Evolutionary conservation across 2,888 invertebrate genomes (phyloP), one percentile per base, ranked within the genome.

Genomic region (Nomada flava): DNA sequence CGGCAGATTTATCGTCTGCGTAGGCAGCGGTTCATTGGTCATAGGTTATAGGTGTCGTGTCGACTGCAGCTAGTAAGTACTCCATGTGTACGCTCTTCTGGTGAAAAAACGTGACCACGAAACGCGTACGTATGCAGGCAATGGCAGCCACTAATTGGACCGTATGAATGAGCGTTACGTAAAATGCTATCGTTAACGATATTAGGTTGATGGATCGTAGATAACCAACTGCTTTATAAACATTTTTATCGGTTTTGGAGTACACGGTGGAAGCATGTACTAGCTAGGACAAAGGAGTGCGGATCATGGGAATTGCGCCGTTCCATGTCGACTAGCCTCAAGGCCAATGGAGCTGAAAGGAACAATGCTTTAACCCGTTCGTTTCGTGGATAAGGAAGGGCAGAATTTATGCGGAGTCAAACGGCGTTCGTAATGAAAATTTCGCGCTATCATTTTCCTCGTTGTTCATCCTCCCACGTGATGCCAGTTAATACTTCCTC

Each of bases 291-390:
- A 64, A 75, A 79, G 59, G 75, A 53, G 18, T 15, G 26, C 20
- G 64, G 70, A 55, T 76, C 62, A 60, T 69, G 59, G 23, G 69
- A 79, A 84, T 79, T 83, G 83, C 84, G 84, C 57, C 67, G 84
- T 70, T 79, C 29, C 60, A 65, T 63, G 69, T 69, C 68, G 67
- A 59, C 67, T 36, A 47, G 50, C 62, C 26, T 55, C 84, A 84
- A 84, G 84, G 84, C 47, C 84, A 68, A 29, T 13, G 36, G 67
- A 71, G 71, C 73, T 73, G 73, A 78, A 72, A 84, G 75, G 68
- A 75, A 77, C 65, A 63, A 62, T 50, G 64, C 79, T 72, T 79
- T 55, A 64, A 63, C 74, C 57, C 67, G 52, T 72, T 44, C 18
- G 50, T 69, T 69, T 69, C 53, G 52, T 26, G 52, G 36, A 83